These are phyloP conservation scores for Synergus gifuensis DNA, from an alignment of 2,888 invertebrate species.

Conservation along the genomic window DNA sequence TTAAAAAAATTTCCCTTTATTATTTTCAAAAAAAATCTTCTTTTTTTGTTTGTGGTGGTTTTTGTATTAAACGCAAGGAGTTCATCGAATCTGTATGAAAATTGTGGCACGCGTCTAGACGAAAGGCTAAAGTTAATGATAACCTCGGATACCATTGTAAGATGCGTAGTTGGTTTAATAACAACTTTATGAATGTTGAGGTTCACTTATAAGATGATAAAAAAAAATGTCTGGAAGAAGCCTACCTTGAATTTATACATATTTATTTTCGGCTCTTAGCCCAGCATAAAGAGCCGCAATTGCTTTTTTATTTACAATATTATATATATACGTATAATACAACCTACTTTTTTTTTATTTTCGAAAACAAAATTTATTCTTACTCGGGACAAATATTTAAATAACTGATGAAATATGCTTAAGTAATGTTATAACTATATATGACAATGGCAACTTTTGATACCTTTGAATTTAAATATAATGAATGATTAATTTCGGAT, in stretches of 20 bases:
- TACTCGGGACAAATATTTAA: too few relatives aligned
- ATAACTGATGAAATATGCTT: too few relatives aligned
- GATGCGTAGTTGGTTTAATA: constrained; percentile 1
- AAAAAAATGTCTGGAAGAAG: neutral
- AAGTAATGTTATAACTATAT: too few relatives aligned
- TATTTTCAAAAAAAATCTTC: neutral
- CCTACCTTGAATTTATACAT: neutral
- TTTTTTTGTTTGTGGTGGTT: neutral
- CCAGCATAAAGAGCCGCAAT: neutral
- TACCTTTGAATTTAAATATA: too few relatives aligned
- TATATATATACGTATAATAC: neutral
- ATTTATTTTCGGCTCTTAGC: neutral
- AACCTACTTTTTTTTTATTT: neutral
- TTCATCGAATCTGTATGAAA: neutral
- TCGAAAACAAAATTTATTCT: too few relatives aligned
- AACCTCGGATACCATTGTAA: neutral
- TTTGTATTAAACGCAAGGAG: neutral
- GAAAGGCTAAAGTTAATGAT: constrained; percentile 11
- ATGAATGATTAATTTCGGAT: too few relatives aligned
- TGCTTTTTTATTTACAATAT: neutral
- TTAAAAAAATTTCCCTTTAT: neutral
- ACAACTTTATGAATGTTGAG: neutral
- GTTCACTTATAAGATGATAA: neutral
- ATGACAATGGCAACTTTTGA: too few relatives aligned
- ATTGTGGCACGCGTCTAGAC: constrained; percentile 11